Base-by-base conservation (phyloP, 2,888 invertebrate genomes). In the Acleris emargana region DNA sequence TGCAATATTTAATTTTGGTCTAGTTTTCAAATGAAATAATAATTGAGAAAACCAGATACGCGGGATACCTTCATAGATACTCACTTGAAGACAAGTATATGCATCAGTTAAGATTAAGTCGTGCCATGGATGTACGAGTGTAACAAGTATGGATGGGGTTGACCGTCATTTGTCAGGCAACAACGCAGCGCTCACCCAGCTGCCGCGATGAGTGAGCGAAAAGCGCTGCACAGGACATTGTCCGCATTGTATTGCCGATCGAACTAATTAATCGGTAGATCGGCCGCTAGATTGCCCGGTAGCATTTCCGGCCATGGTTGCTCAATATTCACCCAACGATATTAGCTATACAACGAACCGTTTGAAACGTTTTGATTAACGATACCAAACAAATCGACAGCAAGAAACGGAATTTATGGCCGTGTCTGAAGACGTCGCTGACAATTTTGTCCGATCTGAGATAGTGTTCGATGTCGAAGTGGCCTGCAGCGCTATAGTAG, bases 191-290 rank as follows among this genome's bases (percentile, higher is more conserved):
- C 59, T 59, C 62, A 58, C 68, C 68, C 84, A 87, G 89, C 89
- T 87, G 90, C 83, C 78, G 78, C 79, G 83, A 89, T 92, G 91
- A 91, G 85, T 85, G 85, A 84, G 87, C 91, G 84, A 89, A 91
- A 89, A 81, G 74, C 78, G 73, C 75, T 78, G 76, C 77, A 76
- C 81, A 82, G 86, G 84, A 87, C 91, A 90, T 91, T 80, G 87
- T 82, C 79, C 73, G 86, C 88, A 91, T 92, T 88, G 90, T 87
- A 83, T 77, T 72, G 79, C 76, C 72, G 87, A 91, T 89, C 87
- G 79, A 81, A 84, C 88, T 89, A 92, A 92, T 92, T 91, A 91
- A 91, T 87, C 88, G 86, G 82, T 83, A 89, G 91, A 91, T 91
- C 87, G 85, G 72, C 74, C 73, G 80, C 80, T 86, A 86, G 91